Evolutionary conservation across 2,888 invertebrate species (phyloP).

Genomic region (Myopa tessellatipennis): DNA sequence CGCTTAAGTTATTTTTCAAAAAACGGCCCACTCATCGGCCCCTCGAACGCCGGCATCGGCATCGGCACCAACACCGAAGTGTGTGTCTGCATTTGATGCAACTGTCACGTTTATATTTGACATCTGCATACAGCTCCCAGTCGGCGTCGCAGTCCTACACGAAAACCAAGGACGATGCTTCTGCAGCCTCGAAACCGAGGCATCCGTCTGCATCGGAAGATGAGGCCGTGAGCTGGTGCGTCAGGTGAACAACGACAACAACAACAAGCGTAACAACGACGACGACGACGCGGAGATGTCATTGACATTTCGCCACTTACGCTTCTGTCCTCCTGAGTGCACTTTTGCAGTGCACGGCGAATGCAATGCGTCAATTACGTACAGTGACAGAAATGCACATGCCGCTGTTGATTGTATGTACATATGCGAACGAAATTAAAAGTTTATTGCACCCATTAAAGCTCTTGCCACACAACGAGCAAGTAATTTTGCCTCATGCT

Average conservation of each 20-base stretch:
- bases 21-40: too few relatives aligned
- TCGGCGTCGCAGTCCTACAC: not conserved
- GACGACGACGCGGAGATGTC: not conserved
- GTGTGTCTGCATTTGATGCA: constrained; percentile 7
- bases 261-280: too few relatives aligned
- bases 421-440: too few relatives aligned
- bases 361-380: not conserved
- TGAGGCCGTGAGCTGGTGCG: not conserved
- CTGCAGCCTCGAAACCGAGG: not conserved
- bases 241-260: not conserved
- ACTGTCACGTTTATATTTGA: constrained; percentile 18
- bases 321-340: too few relatives aligned
- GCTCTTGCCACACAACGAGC: too few relatives aligned
- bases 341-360: too few relatives aligned
- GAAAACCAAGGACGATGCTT: constrained; percentile 1
- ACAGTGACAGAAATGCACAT: not conserved
- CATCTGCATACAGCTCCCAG: not conserved
- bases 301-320: constrained; percentile 18
- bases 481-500: too few relatives aligned
- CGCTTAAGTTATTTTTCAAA: not conserved
- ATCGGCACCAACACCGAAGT: not conserved
- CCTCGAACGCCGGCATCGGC: not conserved
- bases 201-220: not conserved
- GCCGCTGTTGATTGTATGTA: not conserved
- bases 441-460: too few relatives aligned